Base-by-base conservation (phyloP, 2,797 vertebrate genomes). In the Catostomus latipinnis region DNA sequence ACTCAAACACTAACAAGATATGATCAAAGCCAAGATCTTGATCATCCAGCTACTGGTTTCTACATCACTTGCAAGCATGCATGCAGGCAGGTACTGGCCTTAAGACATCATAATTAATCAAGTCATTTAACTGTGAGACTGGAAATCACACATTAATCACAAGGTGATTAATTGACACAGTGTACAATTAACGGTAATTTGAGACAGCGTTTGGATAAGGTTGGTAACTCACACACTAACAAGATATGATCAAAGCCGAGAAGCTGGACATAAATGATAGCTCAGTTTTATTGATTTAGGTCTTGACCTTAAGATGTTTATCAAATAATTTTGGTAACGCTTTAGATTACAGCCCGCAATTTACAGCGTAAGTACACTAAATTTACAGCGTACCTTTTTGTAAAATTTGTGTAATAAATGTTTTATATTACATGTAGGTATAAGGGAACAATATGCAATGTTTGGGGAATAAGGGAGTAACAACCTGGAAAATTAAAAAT, bases 241-340 rank as follows among this genome's bases (percentile, higher is more conserved):
- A 82, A 84, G 80, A 78, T 62, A 83, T 81, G 86, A 87, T 87
- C 84, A 87, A 87, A 87, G 86, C 72, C 58, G n/a, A 54, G 71
- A 72, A 52, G 56, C 62, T 81, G 8, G 49, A 57, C 71, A 73
- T 58, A 48, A 80, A 68, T 49, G 43, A 80, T 52, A 6, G 14
- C n/a, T 65, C 22, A 52, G 8, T 67, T 43, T 48, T 11, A 16
- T 48, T 69, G 7, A 76, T 53, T 79, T 45, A 62, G 43, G 54
- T 62, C 50, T 73, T 65, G 49, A 12, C 76, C 53, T 70, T 69
- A 63, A 61, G 13, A 82, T 54, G 71, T 54, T 53, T 48, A 70
- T 45, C 22, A 12, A 71, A 61, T 63, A 18, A 73, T 69, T 61
- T 22, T 22, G 22, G 22, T 22, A 22, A 22, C 22, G 2, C 22